Percentiles rank a stretch among this genome's conserved stretches.
Evolutionary conservation across 2,888 invertebrate species (phyloP).

Genomic region (Eurytoma adleriae): DNA sequence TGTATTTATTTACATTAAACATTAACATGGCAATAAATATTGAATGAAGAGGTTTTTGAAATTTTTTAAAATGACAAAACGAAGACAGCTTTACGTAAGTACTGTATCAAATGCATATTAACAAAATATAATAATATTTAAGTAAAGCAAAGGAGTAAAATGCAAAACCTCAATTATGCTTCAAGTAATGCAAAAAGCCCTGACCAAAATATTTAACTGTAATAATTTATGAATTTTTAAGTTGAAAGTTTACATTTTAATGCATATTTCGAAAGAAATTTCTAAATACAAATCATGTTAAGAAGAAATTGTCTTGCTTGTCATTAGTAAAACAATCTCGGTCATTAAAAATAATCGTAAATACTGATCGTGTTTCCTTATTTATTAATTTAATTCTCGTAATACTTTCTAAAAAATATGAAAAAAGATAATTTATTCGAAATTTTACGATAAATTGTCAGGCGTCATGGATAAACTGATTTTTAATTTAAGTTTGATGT

Average conservation of each 20-base stretch:
- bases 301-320: not conserved
- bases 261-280: not conserved
- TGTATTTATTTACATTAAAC: conserved; percentile 55
- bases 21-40: conserved; percentile 55
- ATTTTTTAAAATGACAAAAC: conserved; percentile 21
- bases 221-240: too few relatives aligned
- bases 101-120: conserved; percentile 36
- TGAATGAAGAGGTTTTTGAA: conserved; percentile 22
- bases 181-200: too few relatives aligned
- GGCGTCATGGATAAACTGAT: conserved; percentile 48
- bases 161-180: conserved; percentile 14
- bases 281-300: not conserved
- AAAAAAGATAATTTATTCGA: conserved; percentile 17
- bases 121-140: conserved; percentile 1
- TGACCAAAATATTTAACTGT: too few relatives aligned
- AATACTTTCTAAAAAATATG: conserved; percentile 26
- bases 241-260: not conserved
- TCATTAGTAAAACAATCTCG: conserved; percentile 9
- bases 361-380: conserved; percentile 49
- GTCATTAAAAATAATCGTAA: conserved; percentile 22
- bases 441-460: conserved; percentile 34
- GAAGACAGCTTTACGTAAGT: conserved; percentile 18
- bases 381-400: conserved; percentile 28
- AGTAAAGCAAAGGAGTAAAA: conserved; percentile 14
- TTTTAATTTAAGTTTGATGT: not conserved